phyloP scores from a whole-genome alignment of 2,888 invertebrate species.

The Cabera pusaria region DNA sequence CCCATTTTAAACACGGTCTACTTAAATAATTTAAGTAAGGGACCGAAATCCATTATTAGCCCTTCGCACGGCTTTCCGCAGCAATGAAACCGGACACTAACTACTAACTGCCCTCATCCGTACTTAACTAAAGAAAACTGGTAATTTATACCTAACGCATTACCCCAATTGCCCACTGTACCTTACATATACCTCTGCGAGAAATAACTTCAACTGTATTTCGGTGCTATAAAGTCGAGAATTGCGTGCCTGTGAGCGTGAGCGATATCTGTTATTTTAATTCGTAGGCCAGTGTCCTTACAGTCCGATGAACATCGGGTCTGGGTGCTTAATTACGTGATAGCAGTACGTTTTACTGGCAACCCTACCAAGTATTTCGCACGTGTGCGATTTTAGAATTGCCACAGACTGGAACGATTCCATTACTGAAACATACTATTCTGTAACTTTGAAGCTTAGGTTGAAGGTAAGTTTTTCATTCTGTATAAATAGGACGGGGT shows the following conservation, averaged over 20 bases:
- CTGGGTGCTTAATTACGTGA: conserved; percentile 78
- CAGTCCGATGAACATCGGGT: conserved; percentile 69
- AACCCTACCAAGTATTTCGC: conserved; percentile 52
- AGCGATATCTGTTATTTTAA: conserved; percentile 51
- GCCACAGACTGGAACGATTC: conserved; percentile 33
- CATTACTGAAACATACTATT: conserved; percentile 1
- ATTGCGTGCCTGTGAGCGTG: too few species aligned
- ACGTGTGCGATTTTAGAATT: conserved; percentile 33
- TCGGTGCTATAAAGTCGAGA: conserved; percentile 31
- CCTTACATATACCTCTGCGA: conserved; percentile 35
- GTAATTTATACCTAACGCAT: conserved; percentile 73
- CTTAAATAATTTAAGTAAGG: conserved; percentile 31
- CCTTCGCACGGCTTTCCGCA: conserved; percentile 34
- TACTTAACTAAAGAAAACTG: conserved; percentile 74
- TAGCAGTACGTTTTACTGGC: conserved; percentile 68
- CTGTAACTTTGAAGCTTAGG: neutral
- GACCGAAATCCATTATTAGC: conserved; percentile 31
- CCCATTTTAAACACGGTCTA: conserved; percentile 2
- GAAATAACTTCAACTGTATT: conserved; percentile 33
- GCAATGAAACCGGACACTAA: conserved; percentile 58
- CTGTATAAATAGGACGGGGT: conserved; percentile 16
- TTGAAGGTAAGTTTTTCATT: conserved; percentile 6
- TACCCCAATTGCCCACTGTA: conserved; percentile 69
- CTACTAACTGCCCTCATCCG: conserved; percentile 65
- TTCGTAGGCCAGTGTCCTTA: conserved; percentile 63